phyloP scores from a whole-genome alignment of 64 coral and sea anemone genomes.

The Pocillopora damicornis region DNA sequence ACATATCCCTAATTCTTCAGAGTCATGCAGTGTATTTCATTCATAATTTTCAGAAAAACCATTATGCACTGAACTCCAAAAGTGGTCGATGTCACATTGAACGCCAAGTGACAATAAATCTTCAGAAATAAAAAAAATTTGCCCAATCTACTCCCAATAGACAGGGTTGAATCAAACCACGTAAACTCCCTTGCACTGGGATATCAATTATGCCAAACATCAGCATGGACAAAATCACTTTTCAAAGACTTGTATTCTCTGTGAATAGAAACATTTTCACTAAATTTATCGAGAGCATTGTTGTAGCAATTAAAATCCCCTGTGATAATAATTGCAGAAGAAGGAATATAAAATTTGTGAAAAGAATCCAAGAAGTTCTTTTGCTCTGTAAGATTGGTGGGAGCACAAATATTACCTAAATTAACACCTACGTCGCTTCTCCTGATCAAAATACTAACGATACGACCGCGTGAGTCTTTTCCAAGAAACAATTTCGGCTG shows the following conservation, averaged over 20 bases:
- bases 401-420: too few relatives aligned
- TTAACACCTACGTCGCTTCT: too few relatives aligned
- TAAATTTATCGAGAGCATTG: constrained; percentile 2
- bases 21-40: too few relatives aligned
- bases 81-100: background rate
- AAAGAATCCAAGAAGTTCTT: constrained; percentile 4
- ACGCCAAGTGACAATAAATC: background rate
- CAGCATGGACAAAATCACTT: background rate
- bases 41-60: too few relatives aligned
- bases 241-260: background rate
- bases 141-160: constrained; percentile 3
- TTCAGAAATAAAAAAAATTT: constrained; percentile 29
- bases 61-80: too few relatives aligned
- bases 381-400: background rate
- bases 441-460: too few relatives aligned
- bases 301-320: constrained; percentile 51
- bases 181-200: background rate
- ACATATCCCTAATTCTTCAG: too few relatives aligned
- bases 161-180: constrained; percentile 10
- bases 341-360: background rate
- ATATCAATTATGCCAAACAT: constrained; percentile 6
- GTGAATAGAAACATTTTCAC: background rate
- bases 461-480: too few relatives aligned
- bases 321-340: background rate
- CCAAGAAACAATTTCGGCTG: too few relatives aligned